Percentiles rank a stretch among this genome's conserved stretches.
These are phyloP conservation scores for Mus spretus DNA, from an alignment of 2,797 vertebrate species.

Conservation along the genomic window DNA sequence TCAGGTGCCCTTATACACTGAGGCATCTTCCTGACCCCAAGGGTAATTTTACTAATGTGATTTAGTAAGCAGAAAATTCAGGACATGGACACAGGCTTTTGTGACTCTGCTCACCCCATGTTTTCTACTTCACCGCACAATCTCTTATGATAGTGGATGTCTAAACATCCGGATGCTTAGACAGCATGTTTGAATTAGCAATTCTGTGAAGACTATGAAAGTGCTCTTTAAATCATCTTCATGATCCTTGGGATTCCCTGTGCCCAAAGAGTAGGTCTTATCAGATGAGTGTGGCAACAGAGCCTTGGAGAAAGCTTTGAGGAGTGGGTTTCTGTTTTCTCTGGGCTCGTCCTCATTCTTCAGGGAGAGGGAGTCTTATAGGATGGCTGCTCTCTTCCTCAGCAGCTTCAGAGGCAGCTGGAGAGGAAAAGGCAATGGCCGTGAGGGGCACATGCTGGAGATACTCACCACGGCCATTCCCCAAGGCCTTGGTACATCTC, in stretches of 20 bases:
- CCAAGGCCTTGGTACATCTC: not conserved
- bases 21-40: not conserved
- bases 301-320: not conserved
- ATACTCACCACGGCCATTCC: not conserved
- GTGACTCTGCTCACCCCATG: not conserved
- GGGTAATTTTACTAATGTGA: not conserved
- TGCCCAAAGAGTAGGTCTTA: not conserved
- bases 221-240: not conserved
- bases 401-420: not conserved
- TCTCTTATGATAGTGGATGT: not conserved
- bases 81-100: not conserved
- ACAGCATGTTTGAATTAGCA: not conserved
- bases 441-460: not conserved
- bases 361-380: not conserved
- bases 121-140: not conserved
- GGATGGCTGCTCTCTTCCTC: not conserved
- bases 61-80: slow-evolving; percentile 22
- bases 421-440: not conserved
- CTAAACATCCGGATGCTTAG: not conserved
- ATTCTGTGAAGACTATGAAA: not conserved
- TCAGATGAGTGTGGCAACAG: not conserved
- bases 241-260: not conserved
- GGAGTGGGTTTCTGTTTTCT: not conserved
- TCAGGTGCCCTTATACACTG: not conserved
- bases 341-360: not conserved